phyloP scores from a whole-genome alignment of 2,888 invertebrate genomes.

The Cabera pusaria region DNA sequence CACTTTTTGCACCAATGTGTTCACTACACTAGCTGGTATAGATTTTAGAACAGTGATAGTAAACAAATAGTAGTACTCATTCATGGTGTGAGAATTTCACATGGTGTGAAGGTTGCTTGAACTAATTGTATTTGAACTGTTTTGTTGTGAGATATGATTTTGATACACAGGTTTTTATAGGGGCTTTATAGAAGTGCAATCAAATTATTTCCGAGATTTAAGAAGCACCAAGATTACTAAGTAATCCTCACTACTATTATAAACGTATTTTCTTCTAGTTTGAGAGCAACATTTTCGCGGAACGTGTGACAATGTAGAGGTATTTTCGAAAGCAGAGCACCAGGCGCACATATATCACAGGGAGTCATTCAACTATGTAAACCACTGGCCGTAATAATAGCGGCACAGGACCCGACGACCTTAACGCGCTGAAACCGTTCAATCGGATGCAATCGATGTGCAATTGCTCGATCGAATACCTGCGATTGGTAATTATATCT shows the following conservation, averaged over 20 bases:
- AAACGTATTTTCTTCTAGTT: too few relatives aligned
- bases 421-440: constrained; percentile 64
- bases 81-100: constrained; percentile 10
- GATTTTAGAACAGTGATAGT: constrained; percentile 9
- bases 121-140: too few relatives aligned
- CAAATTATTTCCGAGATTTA: too few relatives aligned
- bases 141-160: too few relatives aligned
- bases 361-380: constrained; percentile 45
- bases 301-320: background rate
- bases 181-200: too few relatives aligned
- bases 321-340: constrained; percentile 21
- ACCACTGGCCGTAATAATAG: constrained; percentile 60
- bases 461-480: constrained; percentile 46
- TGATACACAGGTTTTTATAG: too few relatives aligned
- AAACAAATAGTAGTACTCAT: constrained; percentile 10
- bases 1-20: background rate
- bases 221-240: too few relatives aligned
- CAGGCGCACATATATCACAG: constrained; percentile 31
- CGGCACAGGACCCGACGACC: constrained; percentile 56
- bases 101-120: constrained; percentile 21
- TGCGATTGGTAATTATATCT: constrained; percentile 19
- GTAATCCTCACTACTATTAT: too few relatives aligned
- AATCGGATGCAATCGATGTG: constrained; percentile 73
- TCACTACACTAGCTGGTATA: background rate
- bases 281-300: too few relatives aligned